phyloP scores from a whole-genome alignment of 2,113 vertebrate species.

The Channa maculata region DNA sequence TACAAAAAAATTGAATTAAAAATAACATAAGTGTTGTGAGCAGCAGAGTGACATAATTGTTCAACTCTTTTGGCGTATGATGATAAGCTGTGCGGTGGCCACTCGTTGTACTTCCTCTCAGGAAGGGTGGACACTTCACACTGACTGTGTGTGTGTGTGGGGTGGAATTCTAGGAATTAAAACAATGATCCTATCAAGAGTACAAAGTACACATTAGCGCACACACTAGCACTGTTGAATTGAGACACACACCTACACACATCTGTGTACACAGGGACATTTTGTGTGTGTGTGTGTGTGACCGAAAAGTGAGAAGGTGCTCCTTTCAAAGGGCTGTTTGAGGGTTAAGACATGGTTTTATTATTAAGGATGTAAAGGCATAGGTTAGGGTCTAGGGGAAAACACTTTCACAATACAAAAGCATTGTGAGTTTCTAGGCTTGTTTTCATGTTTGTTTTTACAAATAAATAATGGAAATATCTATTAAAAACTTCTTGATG shows the following conservation, averaged over 20 bases:
- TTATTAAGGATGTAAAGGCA: no score
- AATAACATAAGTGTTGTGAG: background rate
- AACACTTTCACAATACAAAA: no score
- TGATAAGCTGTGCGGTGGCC: slow-evolving; percentile 50
- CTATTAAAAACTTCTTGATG: no score
- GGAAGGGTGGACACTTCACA: slow-evolving; percentile 69
- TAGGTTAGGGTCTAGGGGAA: no score
- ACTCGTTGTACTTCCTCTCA: slow-evolving; percentile 67
- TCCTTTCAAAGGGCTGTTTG: no score
- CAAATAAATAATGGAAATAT: no score
- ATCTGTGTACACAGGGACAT: no score
- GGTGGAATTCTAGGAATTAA: slow-evolving; percentile 67
- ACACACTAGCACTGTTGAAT: slow-evolving; percentile 1
- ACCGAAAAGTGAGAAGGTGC: no score
- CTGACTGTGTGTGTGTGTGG: slow-evolving; percentile 14
- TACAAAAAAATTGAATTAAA: background rate
- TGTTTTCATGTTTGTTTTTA: no score
- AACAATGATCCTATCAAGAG: slow-evolving; percentile 51
- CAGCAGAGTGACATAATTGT: slow-evolving; percentile 2
- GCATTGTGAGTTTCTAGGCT: no score
- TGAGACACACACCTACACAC: background rate
- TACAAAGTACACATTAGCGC: background rate
- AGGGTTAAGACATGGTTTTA: no score
- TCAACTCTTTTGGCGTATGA: slow-evolving; percentile 4
- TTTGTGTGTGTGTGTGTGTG: no score